These are phyloP conservation scores for Tenrec ecaudatus DNA, from an alignment of 2,113 vertebrate genomes.

Conservation along the genomic window DNA sequence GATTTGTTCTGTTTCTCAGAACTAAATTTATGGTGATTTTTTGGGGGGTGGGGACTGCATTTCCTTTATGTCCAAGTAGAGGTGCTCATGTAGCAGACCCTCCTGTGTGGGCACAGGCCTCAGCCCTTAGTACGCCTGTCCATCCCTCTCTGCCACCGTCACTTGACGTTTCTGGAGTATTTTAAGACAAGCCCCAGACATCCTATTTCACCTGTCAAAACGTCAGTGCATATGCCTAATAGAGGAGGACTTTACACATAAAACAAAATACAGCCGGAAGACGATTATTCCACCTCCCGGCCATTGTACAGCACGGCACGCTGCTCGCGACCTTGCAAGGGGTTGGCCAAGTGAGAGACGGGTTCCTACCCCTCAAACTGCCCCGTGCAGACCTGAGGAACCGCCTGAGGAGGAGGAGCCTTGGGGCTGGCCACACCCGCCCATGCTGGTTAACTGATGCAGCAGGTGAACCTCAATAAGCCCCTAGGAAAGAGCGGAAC, in stretches of 20 bases:
- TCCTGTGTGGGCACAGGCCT: background rate
- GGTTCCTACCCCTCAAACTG: background rate
- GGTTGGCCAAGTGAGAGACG: background rate
- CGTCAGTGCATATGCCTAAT: background rate
- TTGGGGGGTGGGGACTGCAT: background rate
- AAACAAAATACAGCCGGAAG: background rate
- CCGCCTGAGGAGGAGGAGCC: too few relatives aligned
- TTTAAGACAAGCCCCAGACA: slow-evolving; percentile 15
- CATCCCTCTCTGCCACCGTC: background rate
- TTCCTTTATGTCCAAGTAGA: background rate
- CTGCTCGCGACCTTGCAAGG: background rate
- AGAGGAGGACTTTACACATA: background rate
- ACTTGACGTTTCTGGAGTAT: background rate
- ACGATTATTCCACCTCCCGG: background rate
- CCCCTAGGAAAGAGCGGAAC: background rate
- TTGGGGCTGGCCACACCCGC: too few relatives aligned
- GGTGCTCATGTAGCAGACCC: background rate
- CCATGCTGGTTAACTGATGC: background rate
- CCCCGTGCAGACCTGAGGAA: background rate
- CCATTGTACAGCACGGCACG: background rate
- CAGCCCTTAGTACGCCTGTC: background rate
- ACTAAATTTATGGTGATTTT: background rate
- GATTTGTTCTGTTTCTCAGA: background rate
- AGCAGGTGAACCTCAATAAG: background rate
- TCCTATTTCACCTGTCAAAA: background rate